A percentile compares a stretch with the other conserved stretches of the same genome.
These are phyloP conservation scores for Callithrix jacchus DNA, from an alignment of 2,113 vertebrate genomes.

Conservation along the genomic window DNA sequence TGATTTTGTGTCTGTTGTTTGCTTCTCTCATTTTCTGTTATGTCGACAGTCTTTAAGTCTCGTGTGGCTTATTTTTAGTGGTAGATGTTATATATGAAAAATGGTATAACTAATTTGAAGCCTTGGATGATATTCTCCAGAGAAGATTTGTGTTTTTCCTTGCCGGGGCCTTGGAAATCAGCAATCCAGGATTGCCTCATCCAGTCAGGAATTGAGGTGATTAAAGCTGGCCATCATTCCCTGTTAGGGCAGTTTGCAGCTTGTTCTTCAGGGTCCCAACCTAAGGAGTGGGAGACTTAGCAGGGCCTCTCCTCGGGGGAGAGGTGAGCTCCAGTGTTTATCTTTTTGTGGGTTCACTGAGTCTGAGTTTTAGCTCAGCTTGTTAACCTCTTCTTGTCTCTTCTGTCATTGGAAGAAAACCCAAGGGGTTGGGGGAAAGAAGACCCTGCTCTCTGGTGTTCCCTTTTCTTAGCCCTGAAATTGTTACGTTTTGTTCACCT, in stretches of 20 bases:
- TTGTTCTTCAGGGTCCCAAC: too few relatives aligned
- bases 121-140: not conserved
- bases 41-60: not conserved
- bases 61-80: not conserved
- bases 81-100: not conserved
- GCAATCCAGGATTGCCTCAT: not conserved
- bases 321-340: not conserved
- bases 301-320: too few relatives aligned
- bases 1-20: not conserved
- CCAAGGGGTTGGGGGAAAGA: not conserved
- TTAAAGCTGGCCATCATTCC: not conserved
- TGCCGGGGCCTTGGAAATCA: not conserved
- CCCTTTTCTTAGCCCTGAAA: not conserved
- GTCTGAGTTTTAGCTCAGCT: not conserved
- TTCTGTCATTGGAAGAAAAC: not conserved
- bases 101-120: not conserved
- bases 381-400: not conserved
- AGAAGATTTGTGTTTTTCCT: not conserved
- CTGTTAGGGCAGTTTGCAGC: not conserved
- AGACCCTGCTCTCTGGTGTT: not conserved
- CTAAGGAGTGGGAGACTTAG: too few relatives aligned
- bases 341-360: not conserved
- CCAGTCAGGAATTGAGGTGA: not conserved
- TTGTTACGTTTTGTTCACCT: not conserved
- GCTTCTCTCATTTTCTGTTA: not conserved